Evolutionary conservation across 2,113 vertebrate genomes (phyloP).

Genomic region (Gopherus evgoodei): DNA sequence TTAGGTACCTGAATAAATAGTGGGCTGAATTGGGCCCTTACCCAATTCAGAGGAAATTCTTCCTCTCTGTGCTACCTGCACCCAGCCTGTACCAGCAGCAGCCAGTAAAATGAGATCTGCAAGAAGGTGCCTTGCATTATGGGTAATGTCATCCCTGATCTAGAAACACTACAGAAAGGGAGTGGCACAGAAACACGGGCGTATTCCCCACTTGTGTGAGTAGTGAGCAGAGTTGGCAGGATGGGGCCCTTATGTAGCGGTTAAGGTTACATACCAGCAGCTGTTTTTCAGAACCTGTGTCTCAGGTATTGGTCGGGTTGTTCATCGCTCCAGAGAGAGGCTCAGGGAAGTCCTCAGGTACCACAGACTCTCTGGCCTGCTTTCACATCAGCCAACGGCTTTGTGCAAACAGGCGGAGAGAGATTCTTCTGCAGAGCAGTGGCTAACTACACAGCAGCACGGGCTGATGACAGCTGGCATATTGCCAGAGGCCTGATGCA

Average conservation of each 20-base stretch:
- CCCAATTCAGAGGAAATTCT: neutral
- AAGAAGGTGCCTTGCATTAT: neutral
- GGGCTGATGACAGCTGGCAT: neutral
- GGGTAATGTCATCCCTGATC: neutral
- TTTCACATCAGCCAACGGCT: neutral
- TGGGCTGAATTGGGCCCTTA: neutral
- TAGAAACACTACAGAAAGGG: neutral
- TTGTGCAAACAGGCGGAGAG: neutral
- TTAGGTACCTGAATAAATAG: neutral
- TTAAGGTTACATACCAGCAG: neutral
- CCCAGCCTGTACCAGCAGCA: neutral
- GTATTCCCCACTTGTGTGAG: neutral
- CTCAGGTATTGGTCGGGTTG: neutral
- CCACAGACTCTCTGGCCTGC: neutral
- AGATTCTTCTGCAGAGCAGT: fast-evolving
- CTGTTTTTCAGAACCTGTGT: neutral
- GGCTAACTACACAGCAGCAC: neutral
- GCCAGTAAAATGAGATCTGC: neutral
- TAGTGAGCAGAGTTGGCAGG: neutral
- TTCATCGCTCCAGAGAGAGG: constrained; percentile 25
- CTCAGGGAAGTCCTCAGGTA: constrained; percentile 23
- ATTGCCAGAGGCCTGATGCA: neutral
- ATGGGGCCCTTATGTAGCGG: neutral
- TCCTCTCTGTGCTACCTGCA: neutral
- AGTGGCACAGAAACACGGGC: neutral